Evolutionary conservation across 2,888 invertebrate species (phyloP).

Genomic region (Drosophila kanekoi): DNA sequence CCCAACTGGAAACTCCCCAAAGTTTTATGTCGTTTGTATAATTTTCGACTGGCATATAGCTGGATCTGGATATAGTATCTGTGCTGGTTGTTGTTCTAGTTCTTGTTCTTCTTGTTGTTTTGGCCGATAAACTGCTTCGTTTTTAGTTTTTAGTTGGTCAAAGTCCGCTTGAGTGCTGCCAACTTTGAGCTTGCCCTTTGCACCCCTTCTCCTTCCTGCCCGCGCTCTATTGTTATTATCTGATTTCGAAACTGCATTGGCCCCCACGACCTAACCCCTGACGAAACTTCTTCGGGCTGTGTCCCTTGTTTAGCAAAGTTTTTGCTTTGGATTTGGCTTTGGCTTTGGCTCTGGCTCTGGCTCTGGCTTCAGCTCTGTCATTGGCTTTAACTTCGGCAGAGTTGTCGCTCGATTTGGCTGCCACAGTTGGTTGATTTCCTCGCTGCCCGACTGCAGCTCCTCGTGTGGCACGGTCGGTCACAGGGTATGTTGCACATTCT

Average conservation of each 20-base stretch:
- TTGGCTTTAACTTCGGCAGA: constrained; percentile 46
- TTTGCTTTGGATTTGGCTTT: constrained; percentile 44
- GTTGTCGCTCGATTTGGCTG: constrained; percentile 70
- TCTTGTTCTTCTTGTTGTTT: constrained; percentile 14
- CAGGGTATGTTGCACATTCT: constrained; percentile 67
- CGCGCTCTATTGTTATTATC: constrained; percentile 59
- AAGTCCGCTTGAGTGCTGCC: constrained; percentile 15
- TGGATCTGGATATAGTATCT: constrained; percentile 40
- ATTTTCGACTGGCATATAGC: constrained; percentile 59
- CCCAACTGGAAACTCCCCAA: constrained; percentile 9
- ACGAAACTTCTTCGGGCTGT: constrained; percentile 21
- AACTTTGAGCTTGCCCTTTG: constrained; percentile 18
- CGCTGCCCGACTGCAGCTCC: constrained; percentile 6
- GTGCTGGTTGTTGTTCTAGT: not conserved
- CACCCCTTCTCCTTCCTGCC: not conserved
- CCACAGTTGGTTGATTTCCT: constrained; percentile 51
- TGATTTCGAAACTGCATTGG: constrained; percentile 69
- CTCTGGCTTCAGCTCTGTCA: constrained; percentile 25
- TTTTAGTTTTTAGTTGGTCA: constrained; percentile 26
- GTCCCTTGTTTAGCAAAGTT: constrained; percentile 61
- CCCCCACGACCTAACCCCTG: constrained; percentile 48
- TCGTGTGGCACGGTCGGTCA: constrained; percentile 13
- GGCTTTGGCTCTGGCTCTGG: constrained; percentile 22
- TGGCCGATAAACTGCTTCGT: constrained; percentile 65
- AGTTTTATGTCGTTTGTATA: constrained; percentile 63